phyloP scores from a whole-genome alignment of 2,888 invertebrate species.

The Drosophila ezoana region DNA sequence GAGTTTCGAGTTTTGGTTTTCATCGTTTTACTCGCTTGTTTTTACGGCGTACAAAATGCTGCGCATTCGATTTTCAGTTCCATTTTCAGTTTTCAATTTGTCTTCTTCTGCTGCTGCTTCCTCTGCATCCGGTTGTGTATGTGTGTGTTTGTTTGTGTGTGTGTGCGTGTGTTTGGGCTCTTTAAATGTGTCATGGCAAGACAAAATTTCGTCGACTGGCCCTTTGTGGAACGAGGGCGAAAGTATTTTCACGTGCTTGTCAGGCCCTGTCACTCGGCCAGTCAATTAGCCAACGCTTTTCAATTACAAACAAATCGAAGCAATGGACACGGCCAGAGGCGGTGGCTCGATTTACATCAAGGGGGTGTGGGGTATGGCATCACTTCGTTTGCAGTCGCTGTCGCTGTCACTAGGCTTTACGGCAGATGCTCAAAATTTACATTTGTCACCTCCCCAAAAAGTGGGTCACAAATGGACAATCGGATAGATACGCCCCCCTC shows the following conservation, averaged over 20 bases:
- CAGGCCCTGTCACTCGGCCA: slow-evolving; percentile 71
- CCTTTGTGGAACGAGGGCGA: slow-evolving; percentile 45
- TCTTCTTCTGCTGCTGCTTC: slow-evolving; percentile 18
- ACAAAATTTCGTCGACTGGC: slow-evolving; percentile 35
- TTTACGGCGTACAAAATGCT: slow-evolving; percentile 35
- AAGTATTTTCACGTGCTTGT: slow-evolving; percentile 70
- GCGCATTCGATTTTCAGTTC: slow-evolving; percentile 45
- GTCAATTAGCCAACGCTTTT: slow-evolving; percentile 78
- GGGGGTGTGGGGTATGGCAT: neutral
- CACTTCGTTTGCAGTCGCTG: slow-evolving; percentile 20
- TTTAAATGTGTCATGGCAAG: slow-evolving; percentile 59
- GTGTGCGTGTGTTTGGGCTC: slow-evolving; percentile 18
- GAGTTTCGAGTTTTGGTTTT: slow-evolving; percentile 49
- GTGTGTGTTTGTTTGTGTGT: slow-evolving; percentile 2
- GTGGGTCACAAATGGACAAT: slow-evolving; percentile 64
- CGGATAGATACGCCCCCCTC: slow-evolving; percentile 23
- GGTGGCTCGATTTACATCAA: neutral
- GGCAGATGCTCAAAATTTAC: slow-evolving; percentile 55
- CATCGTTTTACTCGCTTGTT: slow-evolving; percentile 41
- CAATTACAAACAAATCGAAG: slow-evolving; percentile 74
- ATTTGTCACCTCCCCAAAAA: slow-evolving; percentile 63
- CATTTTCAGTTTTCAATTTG: slow-evolving; percentile 34
- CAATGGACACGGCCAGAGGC: slow-evolving; percentile 20
- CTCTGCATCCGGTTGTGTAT: slow-evolving; percentile 3
- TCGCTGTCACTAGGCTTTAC: slow-evolving; percentile 8